These are phyloP conservation scores for Setophaga petechia DNA, from an alignment of 2,113 vertebrate species.

Conservation along the genomic window DNA sequence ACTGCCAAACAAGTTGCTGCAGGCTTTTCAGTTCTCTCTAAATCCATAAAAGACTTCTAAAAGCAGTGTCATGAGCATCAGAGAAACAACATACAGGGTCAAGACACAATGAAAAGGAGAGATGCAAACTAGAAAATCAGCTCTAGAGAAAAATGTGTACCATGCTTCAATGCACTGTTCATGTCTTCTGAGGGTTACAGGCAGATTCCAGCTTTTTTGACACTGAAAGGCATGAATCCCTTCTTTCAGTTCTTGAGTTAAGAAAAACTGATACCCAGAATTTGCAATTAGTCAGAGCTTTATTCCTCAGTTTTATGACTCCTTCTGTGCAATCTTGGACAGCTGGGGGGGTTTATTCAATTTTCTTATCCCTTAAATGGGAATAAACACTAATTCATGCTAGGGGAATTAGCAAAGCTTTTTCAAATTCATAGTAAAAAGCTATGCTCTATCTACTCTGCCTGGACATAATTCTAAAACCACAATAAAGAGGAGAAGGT, in stretches of 20 bases:
- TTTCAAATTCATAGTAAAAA: background rate
- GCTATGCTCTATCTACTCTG: background rate
- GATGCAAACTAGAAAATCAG: background rate
- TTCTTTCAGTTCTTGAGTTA: background rate
- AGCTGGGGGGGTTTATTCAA: background rate
- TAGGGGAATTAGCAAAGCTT: background rate
- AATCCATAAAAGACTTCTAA: background rate
- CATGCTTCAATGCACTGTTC: background rate
- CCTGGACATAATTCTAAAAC: background rate
- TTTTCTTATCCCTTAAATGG: background rate
- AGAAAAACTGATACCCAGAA: background rate
- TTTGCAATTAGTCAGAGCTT: background rate
- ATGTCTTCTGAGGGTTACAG: background rate
- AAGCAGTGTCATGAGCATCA: background rate
- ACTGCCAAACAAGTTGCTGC: background rate
- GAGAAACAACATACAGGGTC: background rate
- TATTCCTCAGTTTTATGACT: background rate
- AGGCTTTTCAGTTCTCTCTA: background rate
- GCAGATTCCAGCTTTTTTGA: background rate
- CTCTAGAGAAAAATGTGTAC: background rate
- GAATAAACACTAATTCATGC: background rate
- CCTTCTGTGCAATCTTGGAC: background rate
- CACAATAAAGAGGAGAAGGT: background rate
- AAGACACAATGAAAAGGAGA: background rate
- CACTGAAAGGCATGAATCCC: background rate